Base-by-base conservation (phyloP, 2,113 vertebrate species). In the Hepsetus odoe region DNA sequence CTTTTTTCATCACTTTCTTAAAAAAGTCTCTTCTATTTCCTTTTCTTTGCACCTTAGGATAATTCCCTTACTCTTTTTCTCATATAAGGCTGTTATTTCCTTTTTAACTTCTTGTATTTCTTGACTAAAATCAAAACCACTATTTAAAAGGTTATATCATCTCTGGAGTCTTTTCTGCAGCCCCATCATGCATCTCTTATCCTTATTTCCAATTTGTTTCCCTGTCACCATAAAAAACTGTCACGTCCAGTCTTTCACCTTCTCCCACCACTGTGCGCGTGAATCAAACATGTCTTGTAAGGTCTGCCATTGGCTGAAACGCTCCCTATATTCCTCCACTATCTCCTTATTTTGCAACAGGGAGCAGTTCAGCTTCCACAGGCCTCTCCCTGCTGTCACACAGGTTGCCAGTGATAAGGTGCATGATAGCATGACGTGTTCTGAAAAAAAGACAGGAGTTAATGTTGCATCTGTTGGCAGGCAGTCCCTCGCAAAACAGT, bases 301-400 rank as follows among this genome's bases (percentile, higher is more conserved):
- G 22, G 66, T 56, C 55, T 74, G 40, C 71, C 79, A 84, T 11
- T 49, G 14, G 9, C 42, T 59, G 5, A 20, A 78, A 14, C 30
- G 26, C 40, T 56, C 62, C 38, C 40, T 64, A 7, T 42, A 72
- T 1, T 9, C 0, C 0, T 0, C 18, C 0, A 16, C 49, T 10
- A 78, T 12, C 4, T 73, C 26, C 20, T 58, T 16, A 32, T 83
- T 73, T 2, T 73, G 1, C 1, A 83, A 46, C 0, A 72, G 74
- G 44, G 69, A 77, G 24, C 76, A 72, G 64, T 81, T 84, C 14
- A 79, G 76, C 26, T 75, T 84, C 83, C 72, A 82, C 18, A 76
- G 18, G 9, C 67, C 76, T 51, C 53, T 20, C 3, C 83, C 83
- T 58, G 70, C 20, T 0, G 72, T 76, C 56, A 79, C 38, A 22